These are phyloP conservation scores for Linepithema humile DNA, from an alignment of 1,140 invertebrate species.

Conservation along the genomic window DNA sequence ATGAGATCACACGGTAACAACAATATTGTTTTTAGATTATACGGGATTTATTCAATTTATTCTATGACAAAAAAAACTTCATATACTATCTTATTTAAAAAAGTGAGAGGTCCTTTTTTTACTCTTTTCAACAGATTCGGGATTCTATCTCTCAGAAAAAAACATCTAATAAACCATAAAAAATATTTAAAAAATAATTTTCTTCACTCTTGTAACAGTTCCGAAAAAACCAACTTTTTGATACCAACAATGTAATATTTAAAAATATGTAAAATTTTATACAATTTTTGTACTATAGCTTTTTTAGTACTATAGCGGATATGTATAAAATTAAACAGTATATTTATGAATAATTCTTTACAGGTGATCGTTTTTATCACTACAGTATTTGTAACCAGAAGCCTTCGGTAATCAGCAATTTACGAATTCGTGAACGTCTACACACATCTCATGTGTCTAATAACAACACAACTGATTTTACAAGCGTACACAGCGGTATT, in stretches of 20 bases:
- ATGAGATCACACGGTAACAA: slow-evolving; percentile 84
- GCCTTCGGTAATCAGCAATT: slow-evolving; percentile 90
- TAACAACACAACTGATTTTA: background rate
- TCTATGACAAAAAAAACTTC: no score
- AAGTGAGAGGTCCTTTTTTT: no score
- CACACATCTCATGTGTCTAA: slow-evolving; percentile 82
- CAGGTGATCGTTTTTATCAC: slow-evolving; percentile 91
- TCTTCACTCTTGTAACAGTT: no score
- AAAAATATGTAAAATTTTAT: no score
- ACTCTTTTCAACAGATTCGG: no score
- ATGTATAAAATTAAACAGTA: slow-evolving; percentile 1
- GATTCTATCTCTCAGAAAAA: no score
- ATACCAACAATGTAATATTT: no score
- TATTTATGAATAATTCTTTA: slow-evolving; percentile 67
- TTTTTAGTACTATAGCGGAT: background rate
- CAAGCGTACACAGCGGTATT: background rate
- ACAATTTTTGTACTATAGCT: no score
- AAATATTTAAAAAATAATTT: no score
- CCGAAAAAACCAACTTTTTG: no score
- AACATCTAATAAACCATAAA: no score
- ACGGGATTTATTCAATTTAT: background rate
- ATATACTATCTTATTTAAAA: no score
- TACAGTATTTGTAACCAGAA: slow-evolving; percentile 90
- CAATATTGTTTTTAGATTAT: background rate
- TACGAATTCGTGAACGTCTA: slow-evolving; percentile 90